phyloP scores from a whole-genome alignment of 2,113 vertebrate genomes.

The Ammospiza caudacuta region DNA sequence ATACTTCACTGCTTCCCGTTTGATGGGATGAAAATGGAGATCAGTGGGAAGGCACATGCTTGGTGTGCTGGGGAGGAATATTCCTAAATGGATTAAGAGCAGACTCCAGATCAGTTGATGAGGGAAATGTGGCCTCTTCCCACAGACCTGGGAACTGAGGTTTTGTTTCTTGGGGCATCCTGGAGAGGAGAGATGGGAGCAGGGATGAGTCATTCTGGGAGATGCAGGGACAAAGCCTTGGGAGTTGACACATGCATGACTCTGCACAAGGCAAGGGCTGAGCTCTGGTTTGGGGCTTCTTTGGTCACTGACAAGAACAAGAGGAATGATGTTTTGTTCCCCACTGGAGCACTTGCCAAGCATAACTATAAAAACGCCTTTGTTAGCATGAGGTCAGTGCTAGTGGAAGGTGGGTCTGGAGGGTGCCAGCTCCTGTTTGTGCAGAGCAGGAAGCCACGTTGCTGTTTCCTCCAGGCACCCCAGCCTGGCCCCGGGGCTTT shows the following conservation, averaged over 20 bases:
- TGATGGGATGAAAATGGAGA: background rate
- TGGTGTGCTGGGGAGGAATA: background rate
- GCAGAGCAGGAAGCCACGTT: background rate
- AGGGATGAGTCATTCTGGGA: background rate
- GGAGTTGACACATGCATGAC: background rate
- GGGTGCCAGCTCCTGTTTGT: background rate
- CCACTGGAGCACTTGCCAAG: background rate
- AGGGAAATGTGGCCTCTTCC: background rate
- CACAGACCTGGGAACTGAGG: background rate
- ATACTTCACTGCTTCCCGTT: background rate
- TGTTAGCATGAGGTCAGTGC: background rate
- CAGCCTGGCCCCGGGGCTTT: background rate
- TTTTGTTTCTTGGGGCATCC: background rate
- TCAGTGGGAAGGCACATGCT: background rate
- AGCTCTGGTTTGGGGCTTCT: background rate
- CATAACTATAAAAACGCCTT: background rate
- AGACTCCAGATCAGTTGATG: background rate
- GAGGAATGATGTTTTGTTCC: background rate
- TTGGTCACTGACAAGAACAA: background rate
- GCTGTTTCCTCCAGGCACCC: background rate
- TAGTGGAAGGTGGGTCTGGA: background rate
- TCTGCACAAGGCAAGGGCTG: background rate
- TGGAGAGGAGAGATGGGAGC: background rate
- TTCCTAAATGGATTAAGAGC: background rate
- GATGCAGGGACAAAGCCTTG: background rate